Percentiles rank a stretch among this genome's conserved stretches.
Conservation (phyloP, 2,113 vertebrate genomes). For the Megalops atlanticus region DNA sequence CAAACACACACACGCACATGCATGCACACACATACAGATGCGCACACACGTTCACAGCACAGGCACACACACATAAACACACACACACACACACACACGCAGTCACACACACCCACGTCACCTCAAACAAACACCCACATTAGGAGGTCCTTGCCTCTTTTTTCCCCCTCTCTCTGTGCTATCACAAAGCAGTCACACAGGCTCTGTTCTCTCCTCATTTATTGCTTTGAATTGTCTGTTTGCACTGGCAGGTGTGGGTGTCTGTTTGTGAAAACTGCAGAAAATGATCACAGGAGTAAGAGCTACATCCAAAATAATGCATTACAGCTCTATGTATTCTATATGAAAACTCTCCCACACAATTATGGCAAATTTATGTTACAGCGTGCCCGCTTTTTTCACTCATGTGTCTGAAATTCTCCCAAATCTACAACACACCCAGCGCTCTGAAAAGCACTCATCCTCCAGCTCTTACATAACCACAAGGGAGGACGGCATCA, state of each 20-base stretch:
- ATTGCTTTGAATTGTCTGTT: slow-evolving; percentile 1
- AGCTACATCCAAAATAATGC: background rate
- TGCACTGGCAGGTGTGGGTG: slow-evolving; percentile 2
- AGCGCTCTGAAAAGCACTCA: background rate
- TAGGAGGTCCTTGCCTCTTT: background rate
- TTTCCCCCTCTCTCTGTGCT: background rate
- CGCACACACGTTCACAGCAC: background rate
- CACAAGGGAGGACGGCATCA: slow-evolving; percentile 4
- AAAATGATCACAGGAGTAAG: background rate
- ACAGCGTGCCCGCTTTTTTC: background rate
- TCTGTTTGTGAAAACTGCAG: background rate
- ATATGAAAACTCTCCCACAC: background rate
- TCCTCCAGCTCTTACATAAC: background rate
- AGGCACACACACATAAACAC: slow-evolving; percentile 18
- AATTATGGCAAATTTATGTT: background rate
- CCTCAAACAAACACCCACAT: slow-evolving; percentile 1
- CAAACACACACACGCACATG: slow-evolving; percentile 8
- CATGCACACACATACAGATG: no score
- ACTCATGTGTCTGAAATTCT: background rate
- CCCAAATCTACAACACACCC: background rate
- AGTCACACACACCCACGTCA: background rate
- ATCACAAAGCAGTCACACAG: background rate
- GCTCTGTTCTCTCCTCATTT: background rate
- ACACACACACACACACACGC: slow-evolving; percentile 7
- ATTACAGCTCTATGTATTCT: background rate